A percentile compares a stretch with the other conserved stretches of the same genome.
Evolutionary conservation across 2,888 invertebrate genomes (phyloP).

Genomic region (Meta bourneti): DNA sequence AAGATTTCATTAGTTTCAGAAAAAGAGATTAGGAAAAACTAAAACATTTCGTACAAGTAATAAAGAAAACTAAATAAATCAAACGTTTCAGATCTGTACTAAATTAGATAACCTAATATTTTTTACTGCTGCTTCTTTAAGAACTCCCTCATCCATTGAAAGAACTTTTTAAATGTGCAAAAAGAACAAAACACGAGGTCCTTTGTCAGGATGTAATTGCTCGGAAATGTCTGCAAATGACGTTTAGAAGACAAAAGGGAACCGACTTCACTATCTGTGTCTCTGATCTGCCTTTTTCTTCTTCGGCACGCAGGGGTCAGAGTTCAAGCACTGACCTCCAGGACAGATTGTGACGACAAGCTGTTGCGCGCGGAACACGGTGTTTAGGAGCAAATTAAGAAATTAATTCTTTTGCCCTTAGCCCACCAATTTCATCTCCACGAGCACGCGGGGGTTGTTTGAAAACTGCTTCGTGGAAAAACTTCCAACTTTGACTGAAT

Average conservation of each 20-base stretch:
- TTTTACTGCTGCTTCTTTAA: not conserved
- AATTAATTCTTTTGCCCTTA: conserved; percentile 61
- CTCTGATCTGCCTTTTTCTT: conserved; percentile 36
- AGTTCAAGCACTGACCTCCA: conserved; percentile 60
- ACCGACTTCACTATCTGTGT: conserved; percentile 35
- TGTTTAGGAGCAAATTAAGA: conserved; percentile 68
- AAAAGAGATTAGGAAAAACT: too few relatives aligned
- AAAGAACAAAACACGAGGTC: not conserved
- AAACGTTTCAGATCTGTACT: too few relatives aligned
- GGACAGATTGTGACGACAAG: conserved; percentile 43
- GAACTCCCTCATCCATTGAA: not conserved
- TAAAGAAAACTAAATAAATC: too few relatives aligned
- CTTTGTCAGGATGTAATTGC: conserved; percentile 4
- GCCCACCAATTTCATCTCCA: conserved; percentile 11
- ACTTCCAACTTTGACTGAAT: too few relatives aligned
- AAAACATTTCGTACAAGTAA: too few relatives aligned
- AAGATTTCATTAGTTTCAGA: too few relatives aligned
- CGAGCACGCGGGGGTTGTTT: not conserved
- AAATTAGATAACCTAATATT: too few relatives aligned
- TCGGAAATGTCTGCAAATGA: conserved; percentile 11
- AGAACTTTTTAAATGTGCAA: not conserved
- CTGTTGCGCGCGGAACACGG: conserved; percentile 33
- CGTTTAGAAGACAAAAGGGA: conserved; percentile 13
- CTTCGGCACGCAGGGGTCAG: conserved; percentile 16
- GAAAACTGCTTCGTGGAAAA: not conserved